Evolutionary conservation across 92 coral and sea anemone species (phyloP).

Genomic region (Porites cylindrica): DNA sequence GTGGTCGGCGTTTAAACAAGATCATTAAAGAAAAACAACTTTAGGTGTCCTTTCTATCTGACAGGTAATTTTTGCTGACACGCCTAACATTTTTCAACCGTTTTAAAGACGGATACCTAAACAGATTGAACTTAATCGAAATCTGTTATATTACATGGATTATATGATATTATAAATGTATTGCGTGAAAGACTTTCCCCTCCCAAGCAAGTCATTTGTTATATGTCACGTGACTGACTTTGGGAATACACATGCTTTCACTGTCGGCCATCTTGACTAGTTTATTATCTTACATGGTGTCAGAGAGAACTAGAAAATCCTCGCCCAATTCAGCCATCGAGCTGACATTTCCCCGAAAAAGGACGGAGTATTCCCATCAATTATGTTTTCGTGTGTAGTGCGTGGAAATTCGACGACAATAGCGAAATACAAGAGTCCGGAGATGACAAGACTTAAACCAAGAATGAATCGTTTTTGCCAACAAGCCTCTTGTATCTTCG

Average conservation of each 20-base stretch:
- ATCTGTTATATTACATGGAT: too few species aligned
- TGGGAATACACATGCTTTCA: conserved; percentile 6
- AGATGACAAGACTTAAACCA: background rate
- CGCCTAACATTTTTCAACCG: too few species aligned
- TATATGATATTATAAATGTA: background rate
- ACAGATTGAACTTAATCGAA: too few species aligned
- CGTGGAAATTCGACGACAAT: background rate
- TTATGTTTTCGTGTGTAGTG: background rate
- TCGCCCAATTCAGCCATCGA: background rate
- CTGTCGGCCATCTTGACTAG: conserved; percentile 3
- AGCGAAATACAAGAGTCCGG: background rate
- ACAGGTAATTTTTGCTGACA: too few species aligned
- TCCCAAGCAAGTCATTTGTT: background rate
- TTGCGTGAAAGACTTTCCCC: background rate
- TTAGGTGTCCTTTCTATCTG: too few species aligned
- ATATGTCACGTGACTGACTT: conserved; percentile 6
- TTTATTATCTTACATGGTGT: background rate
- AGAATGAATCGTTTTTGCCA: background rate
- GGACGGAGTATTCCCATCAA: background rate
- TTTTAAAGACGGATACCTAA: too few species aligned
- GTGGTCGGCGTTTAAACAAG: too few species aligned
- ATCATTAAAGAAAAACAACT: too few species aligned
- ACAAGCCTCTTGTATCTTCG: background rate
- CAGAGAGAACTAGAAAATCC: background rate
- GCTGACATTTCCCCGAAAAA: background rate